Base-by-base conservation (phyloP, 2,113 vertebrate genomes). In the Ctenodactylus gundi region DNA sequence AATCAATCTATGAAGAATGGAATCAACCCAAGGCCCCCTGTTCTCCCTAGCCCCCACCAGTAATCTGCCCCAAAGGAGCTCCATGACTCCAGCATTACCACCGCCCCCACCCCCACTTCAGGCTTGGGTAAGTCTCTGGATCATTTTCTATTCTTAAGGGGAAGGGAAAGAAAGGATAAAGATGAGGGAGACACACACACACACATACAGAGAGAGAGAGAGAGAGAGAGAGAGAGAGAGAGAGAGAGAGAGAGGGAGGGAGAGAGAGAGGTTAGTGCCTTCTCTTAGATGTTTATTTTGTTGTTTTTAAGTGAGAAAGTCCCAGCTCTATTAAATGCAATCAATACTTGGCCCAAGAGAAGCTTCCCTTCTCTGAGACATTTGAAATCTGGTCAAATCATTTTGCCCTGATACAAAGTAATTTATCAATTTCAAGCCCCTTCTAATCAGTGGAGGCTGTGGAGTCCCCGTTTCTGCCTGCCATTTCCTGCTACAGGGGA, bases 361-460 rank as follows among this genome's bases (percentile, higher is more conserved):
- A 97, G 92, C 96, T 97, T 96, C 96, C 93, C 95, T 96, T 97
- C 96, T 94, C 95, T 96, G 93, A 97, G 94, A 97, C 95, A 96
- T 97, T 96, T 97, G 97, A 97, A 97, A 97, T 97, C 97, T 97
- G 94, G 95, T 95, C 96, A 97, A 97, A 97, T 97, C 94, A 97
- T 97, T 97, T 97, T 97, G 96, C 96, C 94, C 95, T 81, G 86
- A 95, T 97, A 95, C 96, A 96, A 96, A 97, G 96, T 97, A 97
- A 97, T 97, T 97, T 95, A 97, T 97, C 96, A 97, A 95, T 96
- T 97, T 97, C 97, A 97, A 96, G 97, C 87, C 57, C 49, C 68
- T 95, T 96, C 96, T 96, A 97, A 97, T 97, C 96, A 97, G 96
- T 90, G 68, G 88, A 93, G 67, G 81, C 72, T 90, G 46, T 93